Evolutionary conservation across 1,140 invertebrate species (phyloP).

Genomic region (Akabosia matsudoensis): DNA sequence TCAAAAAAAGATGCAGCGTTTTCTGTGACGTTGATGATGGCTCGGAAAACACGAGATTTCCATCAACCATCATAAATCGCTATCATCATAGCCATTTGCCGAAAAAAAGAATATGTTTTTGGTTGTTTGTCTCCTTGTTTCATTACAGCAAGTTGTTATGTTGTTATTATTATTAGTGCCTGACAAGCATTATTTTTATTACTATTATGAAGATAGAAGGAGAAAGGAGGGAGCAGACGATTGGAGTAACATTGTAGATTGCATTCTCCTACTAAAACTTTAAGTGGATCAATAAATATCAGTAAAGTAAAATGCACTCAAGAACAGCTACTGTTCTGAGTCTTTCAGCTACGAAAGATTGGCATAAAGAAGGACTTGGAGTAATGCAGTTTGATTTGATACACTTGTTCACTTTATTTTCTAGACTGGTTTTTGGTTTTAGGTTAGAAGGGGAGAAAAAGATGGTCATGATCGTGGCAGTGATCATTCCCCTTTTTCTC

Average conservation of each 20-base stretch:
- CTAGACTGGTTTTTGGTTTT: not conserved
- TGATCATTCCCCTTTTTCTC: too few species aligned
- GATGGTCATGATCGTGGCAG: not conserved
- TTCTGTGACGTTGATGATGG: not conserved
- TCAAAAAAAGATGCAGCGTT: not conserved
- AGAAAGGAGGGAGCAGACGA: not conserved
- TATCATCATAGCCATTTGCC: not conserved
- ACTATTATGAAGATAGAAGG: not conserved
- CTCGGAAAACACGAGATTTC: not conserved
- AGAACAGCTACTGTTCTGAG: not conserved
- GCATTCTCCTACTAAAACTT: slow-evolving; percentile 5
- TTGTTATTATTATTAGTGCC: not conserved
- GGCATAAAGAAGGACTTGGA: not conserved
- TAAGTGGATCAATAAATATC: slow-evolving; percentile 12
- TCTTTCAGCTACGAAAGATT: too few species aligned
- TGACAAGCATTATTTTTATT: not conserved
- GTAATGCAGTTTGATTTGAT: slow-evolving; percentile 24
- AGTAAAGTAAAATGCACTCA: not conserved
- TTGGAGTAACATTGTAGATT: not conserved
- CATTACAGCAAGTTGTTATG: not conserved
- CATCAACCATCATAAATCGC: not conserved
- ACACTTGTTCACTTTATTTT: slow-evolving; percentile 21
- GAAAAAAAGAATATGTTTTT: slow-evolving; percentile 11
- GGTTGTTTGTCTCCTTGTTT: not conserved
- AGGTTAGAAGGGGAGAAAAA: not conserved